These are phyloP conservation scores for Cryptocephalus primarius DNA, from an alignment of 2,888 invertebrate species.

Conservation along the genomic window DNA sequence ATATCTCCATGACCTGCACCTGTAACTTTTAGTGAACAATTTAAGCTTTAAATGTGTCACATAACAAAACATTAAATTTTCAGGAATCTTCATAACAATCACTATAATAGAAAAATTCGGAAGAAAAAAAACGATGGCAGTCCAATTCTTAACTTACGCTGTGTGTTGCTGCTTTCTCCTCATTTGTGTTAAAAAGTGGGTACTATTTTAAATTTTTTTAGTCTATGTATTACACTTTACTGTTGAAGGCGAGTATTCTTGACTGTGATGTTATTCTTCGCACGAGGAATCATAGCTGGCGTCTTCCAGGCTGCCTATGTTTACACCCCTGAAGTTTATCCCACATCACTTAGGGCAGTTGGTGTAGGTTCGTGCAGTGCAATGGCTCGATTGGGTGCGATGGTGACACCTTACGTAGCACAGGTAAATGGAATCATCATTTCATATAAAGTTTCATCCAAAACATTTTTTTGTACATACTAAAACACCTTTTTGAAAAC, in stretches of 20 bases:
- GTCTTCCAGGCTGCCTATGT: constrained; percentile 93
- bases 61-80: constrained; percentile 13
- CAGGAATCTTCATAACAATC: constrained; percentile 80
- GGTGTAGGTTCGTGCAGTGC: constrained; percentile 90
- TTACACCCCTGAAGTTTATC: constrained; percentile 92
- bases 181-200: constrained; percentile 61
- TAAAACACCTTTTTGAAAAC: too few species aligned
- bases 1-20: too few species aligned
- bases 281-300: constrained; percentile 85
- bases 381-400: constrained; percentile 84
- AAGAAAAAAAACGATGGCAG: constrained; percentile 83
- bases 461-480: not conserved
- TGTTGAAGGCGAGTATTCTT: constrained; percentile 56
- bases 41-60: too few species aligned
- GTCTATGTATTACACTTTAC: not conserved
- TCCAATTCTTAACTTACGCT: constrained; percentile 81
- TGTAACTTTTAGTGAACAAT: too few species aligned
- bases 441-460: not conserved
- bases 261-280: constrained; percentile 76
- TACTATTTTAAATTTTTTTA: constrained; percentile 14
- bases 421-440: constrained; percentile 49
- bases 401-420: constrained; percentile 89
- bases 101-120: constrained; percentile 84
- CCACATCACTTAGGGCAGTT: constrained; percentile 75
- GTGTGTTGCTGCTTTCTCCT: constrained; percentile 62